Conservation (phyloP, 2,888 invertebrate species). For the Cephus spinipes region DNA sequence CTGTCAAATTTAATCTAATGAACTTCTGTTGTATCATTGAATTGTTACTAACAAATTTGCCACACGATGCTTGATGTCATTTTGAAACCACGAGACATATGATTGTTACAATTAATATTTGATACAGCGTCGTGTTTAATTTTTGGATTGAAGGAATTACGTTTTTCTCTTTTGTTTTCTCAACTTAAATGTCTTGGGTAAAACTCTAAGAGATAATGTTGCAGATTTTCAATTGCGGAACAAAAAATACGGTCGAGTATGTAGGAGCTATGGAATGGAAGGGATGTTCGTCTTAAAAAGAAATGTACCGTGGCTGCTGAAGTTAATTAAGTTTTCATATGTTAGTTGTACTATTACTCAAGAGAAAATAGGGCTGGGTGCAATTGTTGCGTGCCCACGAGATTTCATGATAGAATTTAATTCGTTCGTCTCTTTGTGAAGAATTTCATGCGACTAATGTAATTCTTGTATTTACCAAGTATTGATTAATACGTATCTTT, state of each 20-base stretch:
- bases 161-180: neutral
- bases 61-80: neutral
- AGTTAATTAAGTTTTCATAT: neutral
- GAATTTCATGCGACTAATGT: too few species aligned
- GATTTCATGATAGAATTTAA: neutral
- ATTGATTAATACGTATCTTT: too few species aligned
- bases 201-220: neutral
- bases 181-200: neutral
- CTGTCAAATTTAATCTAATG: neutral
- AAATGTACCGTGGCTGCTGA: neutral
- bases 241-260: neutral
- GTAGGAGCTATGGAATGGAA: neutral
- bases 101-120: neutral
- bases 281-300: neutral
- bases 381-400: neutral
- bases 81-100: neutral
- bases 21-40: neutral
- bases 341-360: neutral
- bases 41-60: neutral
- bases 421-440: neutral
- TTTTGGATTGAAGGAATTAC: neutral
- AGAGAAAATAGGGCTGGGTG: neutral
- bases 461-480: too few species aligned
- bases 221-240: neutral
- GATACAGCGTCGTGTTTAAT: neutral